These are phyloP conservation scores for Aldabrachelys gigantea DNA, from an alignment of 2,113 vertebrate species.

Conservation along the genomic window DNA sequence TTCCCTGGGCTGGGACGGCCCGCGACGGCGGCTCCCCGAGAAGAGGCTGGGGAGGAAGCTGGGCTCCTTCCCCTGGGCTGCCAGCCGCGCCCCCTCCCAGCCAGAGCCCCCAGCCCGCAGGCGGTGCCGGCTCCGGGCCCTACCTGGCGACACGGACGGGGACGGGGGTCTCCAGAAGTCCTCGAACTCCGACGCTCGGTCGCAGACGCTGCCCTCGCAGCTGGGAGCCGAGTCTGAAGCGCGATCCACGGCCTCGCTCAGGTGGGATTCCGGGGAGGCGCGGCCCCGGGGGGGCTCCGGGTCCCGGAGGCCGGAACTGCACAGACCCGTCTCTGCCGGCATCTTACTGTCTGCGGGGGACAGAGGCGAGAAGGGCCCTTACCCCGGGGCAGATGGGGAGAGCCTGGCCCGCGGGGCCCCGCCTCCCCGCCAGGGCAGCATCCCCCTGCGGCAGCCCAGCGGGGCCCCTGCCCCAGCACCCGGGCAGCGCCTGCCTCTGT, in stretches of 20 bases:
- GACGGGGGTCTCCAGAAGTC: slow-evolving; percentile 97
- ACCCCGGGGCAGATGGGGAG: not conserved
- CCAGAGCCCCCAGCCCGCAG: not conserved
- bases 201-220: slow-evolving; percentile 85
- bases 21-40: not conserved
- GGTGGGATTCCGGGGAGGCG: slow-evolving; percentile 83
- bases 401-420: not conserved
- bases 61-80: not conserved
- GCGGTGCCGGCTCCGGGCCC: not conserved
- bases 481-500: too few species aligned
- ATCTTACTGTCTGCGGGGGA: slow-evolving; percentile 69
- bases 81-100: not conserved
- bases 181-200: slow-evolving; percentile 86
- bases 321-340: slow-evolving; percentile 59
- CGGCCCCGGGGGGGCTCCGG: slow-evolving; percentile 65
- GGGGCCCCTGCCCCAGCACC: too few species aligned
- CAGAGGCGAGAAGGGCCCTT: not conserved
- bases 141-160: slow-evolving; percentile 94
- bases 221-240: slow-evolving; percentile 88
- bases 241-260: slow-evolving; percentile 79
- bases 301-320: slow-evolving; percentile 32
- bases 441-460: not conserved
- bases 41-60: not conserved
- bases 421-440: not conserved
- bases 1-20: too few species aligned